Conservation (phyloP, 2,113 vertebrate genomes). For the Tyrannus savana region DNA sequence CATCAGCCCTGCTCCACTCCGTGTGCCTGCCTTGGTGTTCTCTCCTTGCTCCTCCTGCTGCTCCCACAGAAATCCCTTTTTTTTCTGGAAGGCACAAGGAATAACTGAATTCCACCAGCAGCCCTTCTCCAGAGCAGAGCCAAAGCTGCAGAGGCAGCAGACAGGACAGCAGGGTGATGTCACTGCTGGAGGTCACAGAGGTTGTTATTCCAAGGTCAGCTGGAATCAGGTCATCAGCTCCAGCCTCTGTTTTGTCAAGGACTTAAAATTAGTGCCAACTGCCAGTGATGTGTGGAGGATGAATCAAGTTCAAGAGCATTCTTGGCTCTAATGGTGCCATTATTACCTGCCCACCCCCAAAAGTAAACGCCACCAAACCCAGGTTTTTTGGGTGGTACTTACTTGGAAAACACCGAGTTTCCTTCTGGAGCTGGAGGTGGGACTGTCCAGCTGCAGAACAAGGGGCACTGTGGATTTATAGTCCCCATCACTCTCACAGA, state of each 20-base stretch:
- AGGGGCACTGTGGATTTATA: no score
- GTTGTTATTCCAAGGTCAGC: neutral
- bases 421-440: fast-evolving
- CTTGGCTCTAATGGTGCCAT: neutral
- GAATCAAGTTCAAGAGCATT: neutral
- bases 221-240: neutral
- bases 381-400: neutral
- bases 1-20: neutral
- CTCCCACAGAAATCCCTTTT: neutral
- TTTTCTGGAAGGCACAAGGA: neutral
- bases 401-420: neutral
- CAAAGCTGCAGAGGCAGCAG: neutral
- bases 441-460: neutral
- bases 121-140: neutral
- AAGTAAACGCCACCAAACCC: neutral
- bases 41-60: neutral
- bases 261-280: neutral
- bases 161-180: neutral
- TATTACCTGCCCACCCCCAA: neutral
- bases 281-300: neutral
- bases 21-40: neutral
- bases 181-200: neutral
- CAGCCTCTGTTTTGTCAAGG: neutral
- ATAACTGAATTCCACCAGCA: neutral
- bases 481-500: neutral